Percentiles rank a stretch among this genome's conserved stretches.
Evolutionary conservation across 1,140 invertebrate species (phyloP).

Genomic region (Limonius californicus): DNA sequence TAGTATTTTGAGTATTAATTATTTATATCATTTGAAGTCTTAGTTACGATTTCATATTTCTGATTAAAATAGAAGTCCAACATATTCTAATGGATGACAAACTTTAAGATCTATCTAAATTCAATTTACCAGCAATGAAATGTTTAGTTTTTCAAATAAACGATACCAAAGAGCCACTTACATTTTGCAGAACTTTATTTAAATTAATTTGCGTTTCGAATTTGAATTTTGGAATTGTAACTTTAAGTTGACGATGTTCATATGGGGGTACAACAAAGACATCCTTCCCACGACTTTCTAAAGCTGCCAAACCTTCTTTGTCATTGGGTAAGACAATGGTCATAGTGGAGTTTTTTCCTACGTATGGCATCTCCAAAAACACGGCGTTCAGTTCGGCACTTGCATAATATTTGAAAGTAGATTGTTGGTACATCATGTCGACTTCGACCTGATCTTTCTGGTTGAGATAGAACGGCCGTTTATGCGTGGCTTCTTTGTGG

Average conservation of each 20-base stretch:
- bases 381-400: background rate
- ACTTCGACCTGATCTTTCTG: background rate
- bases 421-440: background rate
- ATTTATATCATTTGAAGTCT: no score
- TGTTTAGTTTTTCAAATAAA: no score
- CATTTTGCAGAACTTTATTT: background rate
- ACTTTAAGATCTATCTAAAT: no score
- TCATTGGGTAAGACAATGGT: background rate
- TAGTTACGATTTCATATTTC: no score
- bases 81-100: no score
- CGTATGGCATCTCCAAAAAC: background rate
- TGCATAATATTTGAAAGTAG: background rate
- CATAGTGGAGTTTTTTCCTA: background rate
- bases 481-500: background rate
- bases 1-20: no score
- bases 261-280: background rate
- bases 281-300: background rate
- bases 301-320: background rate
- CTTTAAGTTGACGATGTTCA: background rate
- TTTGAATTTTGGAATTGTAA: constrained; percentile 43
- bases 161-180: no score
- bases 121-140: no score
- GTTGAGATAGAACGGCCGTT: background rate
- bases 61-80: no score
- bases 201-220: background rate